Conservation (phyloP, 2,797 vertebrate species). For the Mastacembelus armatus region DNA sequence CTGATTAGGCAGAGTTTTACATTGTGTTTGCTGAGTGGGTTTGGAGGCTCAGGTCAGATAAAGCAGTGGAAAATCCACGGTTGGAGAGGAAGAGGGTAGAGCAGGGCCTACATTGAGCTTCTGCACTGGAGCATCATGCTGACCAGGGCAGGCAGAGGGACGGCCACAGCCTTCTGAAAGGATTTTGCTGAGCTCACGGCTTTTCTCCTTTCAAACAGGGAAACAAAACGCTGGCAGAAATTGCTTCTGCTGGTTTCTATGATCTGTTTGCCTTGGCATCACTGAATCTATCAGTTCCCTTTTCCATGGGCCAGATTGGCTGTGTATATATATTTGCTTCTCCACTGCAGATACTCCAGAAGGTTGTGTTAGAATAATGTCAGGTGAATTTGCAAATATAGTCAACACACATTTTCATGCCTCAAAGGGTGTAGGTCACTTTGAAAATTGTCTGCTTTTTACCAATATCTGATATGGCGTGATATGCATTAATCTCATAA, state of each 20-base stretch:
- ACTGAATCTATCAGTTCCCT: conserved; percentile 40
- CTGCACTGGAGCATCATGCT: conserved; percentile 81
- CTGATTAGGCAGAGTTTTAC: conserved; percentile 86
- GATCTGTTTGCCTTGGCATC: conserved; percentile 71
- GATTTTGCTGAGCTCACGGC: conserved; percentile 82
- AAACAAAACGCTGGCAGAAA: conserved; percentile 80
- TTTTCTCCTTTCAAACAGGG: conserved; percentile 73
- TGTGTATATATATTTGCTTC: conserved; percentile 4
- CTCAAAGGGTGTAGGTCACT: background rate
- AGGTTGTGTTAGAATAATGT: background rate
- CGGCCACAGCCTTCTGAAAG: conserved; percentile 74
- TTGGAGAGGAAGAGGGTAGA: conserved; percentile 73
- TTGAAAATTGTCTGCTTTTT: background rate
- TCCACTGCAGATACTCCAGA: background rate
- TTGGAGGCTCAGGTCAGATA: conserved; percentile 76
- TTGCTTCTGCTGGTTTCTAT: conserved; percentile 81
- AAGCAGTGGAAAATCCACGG: conserved; percentile 84
- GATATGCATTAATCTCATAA: background rate
- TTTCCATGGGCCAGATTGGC: conserved; percentile 12
- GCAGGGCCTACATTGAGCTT: conserved; percentile 77
- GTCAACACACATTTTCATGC: background rate
- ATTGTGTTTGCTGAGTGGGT: conserved; percentile 74
- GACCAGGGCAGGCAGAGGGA: conserved; percentile 72
- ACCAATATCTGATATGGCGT: background rate
- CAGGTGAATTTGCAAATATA: background rate